These are phyloP conservation scores for Dinothrombium tinctorium DNA, from an alignment of 1,140 invertebrate genomes.

Conservation along the genomic window DNA sequence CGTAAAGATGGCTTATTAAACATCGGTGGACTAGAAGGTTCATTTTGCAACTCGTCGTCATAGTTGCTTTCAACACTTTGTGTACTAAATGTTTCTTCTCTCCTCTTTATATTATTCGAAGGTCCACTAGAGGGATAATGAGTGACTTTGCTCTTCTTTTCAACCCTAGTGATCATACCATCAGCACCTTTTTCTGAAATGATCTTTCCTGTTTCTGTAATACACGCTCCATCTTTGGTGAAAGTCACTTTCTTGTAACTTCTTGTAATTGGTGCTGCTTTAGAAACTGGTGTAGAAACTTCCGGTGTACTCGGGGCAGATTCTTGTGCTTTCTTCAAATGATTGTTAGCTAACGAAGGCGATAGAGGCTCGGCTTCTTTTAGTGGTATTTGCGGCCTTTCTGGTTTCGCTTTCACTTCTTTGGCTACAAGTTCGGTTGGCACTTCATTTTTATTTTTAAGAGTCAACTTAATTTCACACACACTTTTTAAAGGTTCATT, in stretches of 20 bases:
- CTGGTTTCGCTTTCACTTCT: too few species aligned
- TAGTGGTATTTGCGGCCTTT: too few species aligned
- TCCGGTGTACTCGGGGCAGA: too few species aligned
- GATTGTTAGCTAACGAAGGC: too few species aligned
- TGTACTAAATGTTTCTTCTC: neutral
- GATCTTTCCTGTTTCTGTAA: slow-evolving; percentile 17
- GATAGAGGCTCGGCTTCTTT: too few species aligned
- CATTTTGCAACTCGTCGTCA: neutral
- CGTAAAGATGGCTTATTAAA: neutral
- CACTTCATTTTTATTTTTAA: too few species aligned
- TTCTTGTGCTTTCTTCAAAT: too few species aligned
- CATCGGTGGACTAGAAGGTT: neutral
- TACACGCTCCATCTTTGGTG: slow-evolving; percentile 17
- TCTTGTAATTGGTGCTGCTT: slow-evolving; percentile 14
- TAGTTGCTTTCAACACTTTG: neutral
- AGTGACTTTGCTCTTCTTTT: slow-evolving; percentile 17
- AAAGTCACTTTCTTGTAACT: slow-evolving; percentile 18
- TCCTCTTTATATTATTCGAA: neutral
- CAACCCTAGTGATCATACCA: slow-evolving; percentile 15
- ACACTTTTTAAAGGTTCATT: too few species aligned
- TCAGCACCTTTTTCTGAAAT: slow-evolving; percentile 14
- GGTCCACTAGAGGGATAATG: slow-evolving; percentile 1
- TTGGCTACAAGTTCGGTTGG: too few species aligned
- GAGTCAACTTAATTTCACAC: slow-evolving; percentile 3
- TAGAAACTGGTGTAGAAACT: neutral